Evolutionary conservation across 23 tunicate species (phyloP), one percentile per base, ranked within the genome.

Genomic region (Halocynthia aurantium): DNA sequence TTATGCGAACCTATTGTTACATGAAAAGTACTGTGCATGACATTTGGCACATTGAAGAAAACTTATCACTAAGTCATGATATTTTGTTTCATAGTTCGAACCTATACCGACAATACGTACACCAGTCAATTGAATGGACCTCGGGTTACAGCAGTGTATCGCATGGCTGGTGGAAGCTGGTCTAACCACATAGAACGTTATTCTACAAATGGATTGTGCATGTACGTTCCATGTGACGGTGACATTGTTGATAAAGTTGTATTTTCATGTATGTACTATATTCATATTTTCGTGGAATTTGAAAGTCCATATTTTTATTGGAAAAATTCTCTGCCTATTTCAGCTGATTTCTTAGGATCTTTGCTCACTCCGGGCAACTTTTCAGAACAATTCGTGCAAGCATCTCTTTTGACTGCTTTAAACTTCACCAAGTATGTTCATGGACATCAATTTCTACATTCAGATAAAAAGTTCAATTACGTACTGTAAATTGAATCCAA

Each of bases 21-120:
- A 65, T 65, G 70, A 65, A 65, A 65, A 49, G 70, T 65, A 15
- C 63, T 58, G 17, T 58, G 63, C 63, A 58, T 58, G 63, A 13
- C 63, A 58, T n/a, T 58, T 1, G 17, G n/a, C 15, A 58, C 17
- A 58, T 58, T 58, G n/a, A 58, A 58, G 44, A 31, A 31, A 4
- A 31, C 44, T 31, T 31, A 31, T 31, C 44, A 31, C 44, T 31
- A 31, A 31, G 44, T 31, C 44, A 31, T 31, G 44, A 31, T 31
- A 31, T 31, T 58, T 4, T 58, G 10, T 20, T 65, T 15, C 31
- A 5, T 8, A 65, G 70, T 65, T 15, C 70, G 70, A 11, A 49
- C 31, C 9, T 65, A 20, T 49, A 6, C 10, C 0, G 70, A 65
- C 70, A 6, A 40, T 15, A 6, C 22, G 31, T 65, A 10, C 19